Conservation (phyloP, 2,888 invertebrate genomes). For the Coleophora flavipennella region DNA sequence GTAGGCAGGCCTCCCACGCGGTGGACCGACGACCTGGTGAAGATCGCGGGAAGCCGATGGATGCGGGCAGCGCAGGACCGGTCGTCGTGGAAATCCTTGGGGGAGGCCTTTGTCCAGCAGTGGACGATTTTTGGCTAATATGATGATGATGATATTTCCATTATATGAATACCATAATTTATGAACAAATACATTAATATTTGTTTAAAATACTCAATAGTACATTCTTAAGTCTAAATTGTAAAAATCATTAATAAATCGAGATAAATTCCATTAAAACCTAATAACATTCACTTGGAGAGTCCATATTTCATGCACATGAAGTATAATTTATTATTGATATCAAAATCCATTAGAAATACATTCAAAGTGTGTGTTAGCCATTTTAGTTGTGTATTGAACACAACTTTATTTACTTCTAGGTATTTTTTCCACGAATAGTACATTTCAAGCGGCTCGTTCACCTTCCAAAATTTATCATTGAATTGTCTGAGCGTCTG, state of each 20-base stretch:
- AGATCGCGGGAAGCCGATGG: too few species aligned
- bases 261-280: slow-evolving; percentile 24
- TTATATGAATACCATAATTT: background rate
- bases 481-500: slow-evolving; percentile 94
- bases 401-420: slow-evolving; percentile 42
- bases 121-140: too few species aligned
- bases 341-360: slow-evolving; percentile 1
- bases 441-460: slow-evolving; percentile 96
- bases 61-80: too few species aligned
- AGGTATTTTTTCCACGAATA: slow-evolving; percentile 93
- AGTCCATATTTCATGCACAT: slow-evolving; percentile 35
- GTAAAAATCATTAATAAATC: background rate
- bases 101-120: too few species aligned
- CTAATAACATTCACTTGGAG: slow-evolving; percentile 30
- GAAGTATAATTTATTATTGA: slow-evolving; percentile 22
- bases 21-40: too few species aligned
- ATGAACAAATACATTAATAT: too few species aligned
- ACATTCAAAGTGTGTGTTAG: too few species aligned
- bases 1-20: too few species aligned
- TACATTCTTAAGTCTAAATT: too few species aligned
- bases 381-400: slow-evolving; percentile 30
- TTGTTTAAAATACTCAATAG: too few species aligned
- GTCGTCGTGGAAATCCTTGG: too few species aligned
- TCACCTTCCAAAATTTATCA: slow-evolving; percentile 95
- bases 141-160: too few species aligned